phyloP scores from a whole-genome alignment of 2,888 invertebrate species.

The Criorhina ranunculi region DNA sequence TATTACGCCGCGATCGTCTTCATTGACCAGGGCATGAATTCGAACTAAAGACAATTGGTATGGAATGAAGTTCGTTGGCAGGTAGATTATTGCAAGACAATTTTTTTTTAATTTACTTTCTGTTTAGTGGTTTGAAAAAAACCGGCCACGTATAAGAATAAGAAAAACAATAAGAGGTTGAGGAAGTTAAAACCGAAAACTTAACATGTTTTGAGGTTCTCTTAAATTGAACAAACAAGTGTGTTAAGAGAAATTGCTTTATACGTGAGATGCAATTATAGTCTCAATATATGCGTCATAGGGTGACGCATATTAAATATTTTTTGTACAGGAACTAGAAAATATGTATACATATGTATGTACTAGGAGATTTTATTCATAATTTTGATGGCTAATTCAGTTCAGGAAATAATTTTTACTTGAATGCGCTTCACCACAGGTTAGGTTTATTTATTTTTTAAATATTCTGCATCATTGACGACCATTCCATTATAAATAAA shows the following conservation, averaged over 20 bases:
- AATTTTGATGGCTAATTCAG: too few relatives aligned
- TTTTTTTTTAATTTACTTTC: constrained; percentile 33
- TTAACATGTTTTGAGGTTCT: constrained; percentile 2
- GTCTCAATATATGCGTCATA: not conserved
- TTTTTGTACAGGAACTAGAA: not conserved
- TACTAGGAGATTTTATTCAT: too few relatives aligned
- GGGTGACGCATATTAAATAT: not conserved
- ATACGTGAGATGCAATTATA: not conserved
- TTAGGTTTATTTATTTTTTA: too few relatives aligned
- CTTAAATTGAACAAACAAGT: constrained; percentile 8
- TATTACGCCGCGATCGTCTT: constrained; percentile 37
- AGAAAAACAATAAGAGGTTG: not conserved
- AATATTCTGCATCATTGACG: too few relatives aligned
- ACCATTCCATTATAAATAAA: too few relatives aligned
- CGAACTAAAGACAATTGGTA: constrained; percentile 49
- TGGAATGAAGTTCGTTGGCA: constrained; percentile 42
- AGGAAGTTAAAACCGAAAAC: constrained; percentile 21
- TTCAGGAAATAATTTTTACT: too few relatives aligned
- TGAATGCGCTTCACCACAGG: too few relatives aligned
- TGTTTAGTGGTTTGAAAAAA: constrained; percentile 39
- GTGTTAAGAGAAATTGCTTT: constrained; percentile 30
- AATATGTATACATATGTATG: not conserved
- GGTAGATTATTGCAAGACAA: constrained; percentile 36
- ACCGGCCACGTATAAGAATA: constrained; percentile 53
- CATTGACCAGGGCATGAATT: constrained; percentile 47